Base-by-base conservation (phyloP, 2,797 vertebrate genomes). In the Loris lydekkerianus region DNA sequence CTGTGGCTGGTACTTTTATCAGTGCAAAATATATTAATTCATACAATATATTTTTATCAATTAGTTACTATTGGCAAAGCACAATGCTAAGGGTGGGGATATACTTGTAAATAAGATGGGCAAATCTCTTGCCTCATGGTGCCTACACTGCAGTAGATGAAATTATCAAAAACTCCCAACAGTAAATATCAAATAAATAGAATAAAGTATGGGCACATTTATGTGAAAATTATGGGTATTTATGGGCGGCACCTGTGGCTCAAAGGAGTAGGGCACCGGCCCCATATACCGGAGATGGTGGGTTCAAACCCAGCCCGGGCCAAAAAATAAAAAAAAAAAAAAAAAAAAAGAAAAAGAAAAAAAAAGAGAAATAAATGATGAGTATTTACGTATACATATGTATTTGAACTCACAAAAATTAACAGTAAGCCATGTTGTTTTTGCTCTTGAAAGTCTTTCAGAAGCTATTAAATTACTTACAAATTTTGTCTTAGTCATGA, bases 381-480 rank as follows among this genome's bases (percentile, higher is more conserved):
- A 5, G 40, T 40, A 40, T 40, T 40, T 40, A 40, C 5, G 69
- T 93, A 53, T 56, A 60, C 46, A 25, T 70, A 76, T 91, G 43
- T 69, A 53, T 75, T 82, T 76, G 23, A 86, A 81, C 49, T 76
- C 49, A 86, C 49, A 65, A 80, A 60, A 65, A 46, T 73, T 46
- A 69, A 60, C 29, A 56, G n/a, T 49, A 49, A 81, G 27, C 67
- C 29, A 49, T 49, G 46, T 49, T 49, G 23, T 77, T 82, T 86
- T 63, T 60, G 58, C 40, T 90, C 46, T 46, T 82, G 49, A 65
- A 60, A 81, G 81, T 81, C 31, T 88, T 58, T 72, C 67, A 81
- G n/a, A 94, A 92, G 34, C n/a, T 69, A 37, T 58, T 53, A 91
- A 72, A 78, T 89, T 53, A 73, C 60, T 89, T 80, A 96, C 61